Conservation (phyloP, 2,888 invertebrate species). For the Odontocerum albicorne region DNA sequence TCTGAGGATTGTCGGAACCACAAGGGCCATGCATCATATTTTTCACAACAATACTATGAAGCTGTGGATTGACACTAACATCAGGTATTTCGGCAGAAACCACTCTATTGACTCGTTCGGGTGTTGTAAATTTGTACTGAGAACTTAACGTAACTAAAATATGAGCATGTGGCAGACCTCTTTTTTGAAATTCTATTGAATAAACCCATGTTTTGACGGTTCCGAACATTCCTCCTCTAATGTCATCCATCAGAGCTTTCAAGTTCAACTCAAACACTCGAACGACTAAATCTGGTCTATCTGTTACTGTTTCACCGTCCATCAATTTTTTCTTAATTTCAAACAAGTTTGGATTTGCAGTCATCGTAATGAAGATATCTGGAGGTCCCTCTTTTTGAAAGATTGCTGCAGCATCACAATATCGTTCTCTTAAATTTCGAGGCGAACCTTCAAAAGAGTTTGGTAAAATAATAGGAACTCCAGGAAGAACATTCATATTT, state of each 20-base stretch:
- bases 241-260: conserved; percentile 23
- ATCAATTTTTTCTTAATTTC: background rate
- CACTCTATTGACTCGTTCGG: background rate
- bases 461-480: background rate
- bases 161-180: conserved; percentile 24
- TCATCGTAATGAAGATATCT: background rate
- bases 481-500: background rate
- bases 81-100: background rate
- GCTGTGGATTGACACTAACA: background rate
- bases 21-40: conserved; percentile 1
- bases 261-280: conserved; percentile 30
- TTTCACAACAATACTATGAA: background rate
- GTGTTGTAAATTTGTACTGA: background rate
- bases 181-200: conserved; percentile 22
- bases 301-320: background rate
- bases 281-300: conserved; percentile 33
- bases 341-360: background rate
- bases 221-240: conserved; percentile 17
- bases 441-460: background rate
- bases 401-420: background rate
- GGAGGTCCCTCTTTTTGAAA: background rate
- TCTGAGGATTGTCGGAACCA: background rate
- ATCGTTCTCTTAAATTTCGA: background rate
- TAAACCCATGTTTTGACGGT: conserved; percentile 3
- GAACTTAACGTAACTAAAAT: conserved; percentile 13